Conservation (phyloP, 2,113 vertebrate species). For the Pyrgilauda ruficollis region DNA sequence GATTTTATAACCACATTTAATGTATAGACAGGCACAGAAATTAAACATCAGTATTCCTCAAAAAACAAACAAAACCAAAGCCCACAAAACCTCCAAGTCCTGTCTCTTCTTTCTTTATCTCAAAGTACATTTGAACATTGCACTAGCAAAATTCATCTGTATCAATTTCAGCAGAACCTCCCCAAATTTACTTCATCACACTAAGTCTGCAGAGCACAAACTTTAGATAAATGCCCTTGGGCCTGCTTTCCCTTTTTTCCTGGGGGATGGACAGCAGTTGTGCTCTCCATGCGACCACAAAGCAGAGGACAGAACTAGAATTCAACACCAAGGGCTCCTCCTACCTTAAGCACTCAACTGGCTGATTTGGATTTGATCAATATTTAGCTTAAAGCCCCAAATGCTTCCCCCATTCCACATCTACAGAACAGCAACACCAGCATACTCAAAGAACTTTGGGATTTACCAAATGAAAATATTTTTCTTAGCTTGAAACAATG, state of each 20-base stretch:
- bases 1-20: not conserved
- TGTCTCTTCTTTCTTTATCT: not conserved
- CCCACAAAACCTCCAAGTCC: not conserved
- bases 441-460: not conserved
- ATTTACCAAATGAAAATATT: not conserved
- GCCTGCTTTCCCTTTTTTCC: not conserved
- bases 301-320: not conserved
- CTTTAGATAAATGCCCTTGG: not conserved
- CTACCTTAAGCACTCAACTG: not conserved
- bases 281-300: not conserved
- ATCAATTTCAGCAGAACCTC: not conserved
- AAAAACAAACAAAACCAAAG: not conserved
- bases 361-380: not conserved
- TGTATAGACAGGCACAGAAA: not conserved
- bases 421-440: not conserved
- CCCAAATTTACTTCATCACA: not conserved
- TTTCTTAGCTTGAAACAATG: not conserved
- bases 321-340: not conserved
- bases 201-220: not conserved
- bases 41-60: not conserved
- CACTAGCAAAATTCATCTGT: not conserved
- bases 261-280: not conserved
- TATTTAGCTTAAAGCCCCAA: not conserved
- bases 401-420: rapidly evolving
- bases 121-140: not conserved